Percentiles rank a stretch among this genome's conserved stretches.
These are phyloP conservation scores for Orius laevigatus DNA, from an alignment of 1,140 invertebrate genomes.

Conservation along the genomic window DNA sequence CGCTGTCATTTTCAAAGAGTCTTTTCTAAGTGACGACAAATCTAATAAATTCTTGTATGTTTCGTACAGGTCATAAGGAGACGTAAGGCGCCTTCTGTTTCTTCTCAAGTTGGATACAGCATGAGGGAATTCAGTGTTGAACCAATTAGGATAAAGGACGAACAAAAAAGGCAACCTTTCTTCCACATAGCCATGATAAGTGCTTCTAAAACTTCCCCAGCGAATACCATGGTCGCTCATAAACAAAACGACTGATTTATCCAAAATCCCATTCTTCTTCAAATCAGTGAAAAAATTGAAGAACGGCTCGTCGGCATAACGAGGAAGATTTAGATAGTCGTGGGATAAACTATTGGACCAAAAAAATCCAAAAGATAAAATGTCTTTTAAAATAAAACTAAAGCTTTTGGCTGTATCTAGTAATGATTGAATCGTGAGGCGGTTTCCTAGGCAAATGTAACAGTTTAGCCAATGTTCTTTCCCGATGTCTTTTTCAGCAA, in stretches of 20 bases:
- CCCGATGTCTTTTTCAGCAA: constrained; percentile 30
- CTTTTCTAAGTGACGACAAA: constrained; percentile 24
- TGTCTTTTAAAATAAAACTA: constrained; percentile 12
- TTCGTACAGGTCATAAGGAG: constrained; percentile 44
- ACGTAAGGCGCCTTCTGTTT: constrained; percentile 37
- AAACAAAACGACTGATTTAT: constrained; percentile 39
- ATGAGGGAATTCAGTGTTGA: constrained; percentile 31
- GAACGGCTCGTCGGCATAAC: constrained; percentile 29
- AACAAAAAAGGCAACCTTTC: constrained; percentile 50
- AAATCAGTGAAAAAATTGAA: constrained; percentile 24
- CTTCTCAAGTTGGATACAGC: constrained; percentile 32
- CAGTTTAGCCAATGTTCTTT: constrained; percentile 31
- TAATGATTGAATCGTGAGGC: constrained; percentile 23
- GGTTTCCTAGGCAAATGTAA: constrained; percentile 33
- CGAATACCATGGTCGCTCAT: constrained; percentile 57
- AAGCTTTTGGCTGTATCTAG: constrained; percentile 22
- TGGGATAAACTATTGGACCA: constrained; percentile 35
- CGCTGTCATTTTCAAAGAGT: constrained; percentile 15
- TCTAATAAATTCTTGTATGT: constrained; percentile 44
- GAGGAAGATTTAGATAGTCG: constrained; percentile 31
- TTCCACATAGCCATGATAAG: constrained; percentile 45
- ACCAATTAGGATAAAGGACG: constrained; percentile 40
- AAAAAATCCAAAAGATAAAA: constrained; percentile 30
- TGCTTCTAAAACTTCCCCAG: constrained; percentile 45
- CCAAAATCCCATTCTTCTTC: constrained; percentile 23